Conservation (phyloP, 35 echinoderm and acorn worm species). For the Lytechinus pictus region DNA sequence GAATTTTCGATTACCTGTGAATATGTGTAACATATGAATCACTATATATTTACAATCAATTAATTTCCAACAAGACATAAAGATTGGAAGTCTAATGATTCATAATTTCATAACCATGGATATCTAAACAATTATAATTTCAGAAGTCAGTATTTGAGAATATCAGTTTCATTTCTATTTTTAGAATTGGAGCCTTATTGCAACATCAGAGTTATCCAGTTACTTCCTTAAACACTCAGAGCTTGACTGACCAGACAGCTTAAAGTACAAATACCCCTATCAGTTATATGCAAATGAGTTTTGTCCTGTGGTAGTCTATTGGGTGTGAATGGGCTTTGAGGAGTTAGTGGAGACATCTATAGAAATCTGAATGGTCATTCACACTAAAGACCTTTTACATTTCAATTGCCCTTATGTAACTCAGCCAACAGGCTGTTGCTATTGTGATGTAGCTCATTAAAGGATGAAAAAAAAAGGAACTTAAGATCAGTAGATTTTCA, state of each 20-base stretch:
- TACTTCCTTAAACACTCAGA: background rate
- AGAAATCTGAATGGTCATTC: background rate
- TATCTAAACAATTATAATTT: background rate
- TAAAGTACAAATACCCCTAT: background rate
- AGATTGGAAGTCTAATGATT: background rate
- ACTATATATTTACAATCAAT: background rate
- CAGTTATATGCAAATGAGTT: slow-evolving; percentile 4
- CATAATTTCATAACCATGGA: background rate
- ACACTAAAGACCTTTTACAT: background rate
- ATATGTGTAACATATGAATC: too few relatives aligned
- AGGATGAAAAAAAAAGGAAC: background rate
- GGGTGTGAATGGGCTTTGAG: background rate
- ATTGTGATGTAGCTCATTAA: background rate
- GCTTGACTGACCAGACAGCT: background rate
- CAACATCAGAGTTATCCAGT: background rate
- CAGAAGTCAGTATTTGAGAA: background rate
- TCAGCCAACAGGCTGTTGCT: background rate
- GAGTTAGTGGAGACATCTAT: background rate
- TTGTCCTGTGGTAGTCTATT: background rate
- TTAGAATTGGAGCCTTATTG: background rate
- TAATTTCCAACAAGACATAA: background rate
- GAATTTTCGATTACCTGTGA: too few relatives aligned
- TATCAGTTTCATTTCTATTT: background rate
- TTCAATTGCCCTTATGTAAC: background rate
- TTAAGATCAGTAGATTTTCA: background rate